Evolutionary conservation across 2,113 vertebrate genomes (phyloP).

Genomic region (Daphoenositta chrysoptera): DNA sequence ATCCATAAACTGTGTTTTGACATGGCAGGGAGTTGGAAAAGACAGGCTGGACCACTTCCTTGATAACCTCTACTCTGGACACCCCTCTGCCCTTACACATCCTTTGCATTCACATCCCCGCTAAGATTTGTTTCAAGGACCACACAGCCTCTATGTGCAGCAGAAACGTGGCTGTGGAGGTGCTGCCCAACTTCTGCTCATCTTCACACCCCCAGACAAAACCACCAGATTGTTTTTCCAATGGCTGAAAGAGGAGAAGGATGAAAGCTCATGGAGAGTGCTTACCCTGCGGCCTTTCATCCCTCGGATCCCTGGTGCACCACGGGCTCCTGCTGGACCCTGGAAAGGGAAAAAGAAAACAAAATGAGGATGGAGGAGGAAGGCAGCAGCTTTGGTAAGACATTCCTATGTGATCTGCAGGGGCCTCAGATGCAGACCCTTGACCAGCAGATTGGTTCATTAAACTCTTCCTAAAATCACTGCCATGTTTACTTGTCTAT

Average conservation of each 20-base stretch:
- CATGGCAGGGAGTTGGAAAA: not conserved
- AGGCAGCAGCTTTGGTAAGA: not conserved
- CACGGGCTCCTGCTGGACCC: slow-evolving; percentile 84
- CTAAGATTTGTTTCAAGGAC: not conserved
- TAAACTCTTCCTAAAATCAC: not conserved
- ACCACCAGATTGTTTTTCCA: not conserved
- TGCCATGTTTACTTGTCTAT: not conserved
- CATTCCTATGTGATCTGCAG: not conserved
- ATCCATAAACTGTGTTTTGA: not conserved
- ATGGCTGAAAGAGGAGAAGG: not conserved
- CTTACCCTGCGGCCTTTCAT: slow-evolving; percentile 89
- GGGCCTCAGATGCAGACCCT: not conserved
- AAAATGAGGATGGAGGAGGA: not conserved
- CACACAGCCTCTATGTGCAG: not conserved
- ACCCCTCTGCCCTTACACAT: not conserved
- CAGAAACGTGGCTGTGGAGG: not conserved
- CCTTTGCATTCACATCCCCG: not conserved
- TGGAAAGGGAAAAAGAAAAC: slow-evolving; percentile 59
- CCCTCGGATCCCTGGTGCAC: slow-evolving; percentile 83
- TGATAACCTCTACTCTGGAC: not conserved
- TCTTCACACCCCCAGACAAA: not conserved
- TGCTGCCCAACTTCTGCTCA: not conserved
- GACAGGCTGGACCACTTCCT: not conserved
- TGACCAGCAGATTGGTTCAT: not conserved
- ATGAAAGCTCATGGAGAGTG: not conserved